Evolutionary conservation across 2,888 invertebrate genomes (phyloP), one percentile per base, ranked within the genome.

Genomic region (Pseudolycoriella hygida): DNA sequence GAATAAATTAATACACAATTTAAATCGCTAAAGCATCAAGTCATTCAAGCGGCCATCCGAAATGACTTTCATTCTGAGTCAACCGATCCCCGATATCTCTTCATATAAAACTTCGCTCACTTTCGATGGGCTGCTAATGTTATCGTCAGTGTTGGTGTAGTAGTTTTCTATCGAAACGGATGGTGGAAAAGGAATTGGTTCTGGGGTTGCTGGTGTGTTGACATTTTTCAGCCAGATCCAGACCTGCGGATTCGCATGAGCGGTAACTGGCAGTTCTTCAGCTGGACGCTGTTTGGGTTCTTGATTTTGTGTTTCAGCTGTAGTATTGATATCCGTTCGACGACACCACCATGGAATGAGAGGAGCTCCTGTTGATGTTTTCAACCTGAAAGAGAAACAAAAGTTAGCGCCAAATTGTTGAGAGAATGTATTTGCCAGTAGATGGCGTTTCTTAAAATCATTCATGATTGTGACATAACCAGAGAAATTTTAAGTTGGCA

Each of bases 181-280:
- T 17, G 20, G 31, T 11, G 43, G 43, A 34, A 43, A 43, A 17
- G 34, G 15, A 14, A 43, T 43, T 17, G 30, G 17, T 17, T 43
- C 43, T 12, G 20, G 15, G 8, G 31, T 3, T n/a, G 14, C n/a
- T n/a, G 43, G 43, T 17, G 43, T 32, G 11, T 43, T 43, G 12
- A 43, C 43, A 43, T 43, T 32, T 34, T 43, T 43, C 14, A 43
- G 15, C 43, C 43, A 43, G 17, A 43, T 43, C 43, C 43, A 43
- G 2, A 43, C 43, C 32, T 43, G 43, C 2, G 43, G 43, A 43
- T 43, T 43, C 18, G 40, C 40, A 17, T 17, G 17, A 8, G 25
- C 25, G 11, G 39, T 14, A 18, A 40, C 17, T 40, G 40, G 40
- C 18, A 40, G 18, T n/a, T 18, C 18, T 40, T 40, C 40, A 18